Evolutionary conservation across 2,797 vertebrate species (phyloP).

Genomic region (Phoeniculus purpureus): DNA sequence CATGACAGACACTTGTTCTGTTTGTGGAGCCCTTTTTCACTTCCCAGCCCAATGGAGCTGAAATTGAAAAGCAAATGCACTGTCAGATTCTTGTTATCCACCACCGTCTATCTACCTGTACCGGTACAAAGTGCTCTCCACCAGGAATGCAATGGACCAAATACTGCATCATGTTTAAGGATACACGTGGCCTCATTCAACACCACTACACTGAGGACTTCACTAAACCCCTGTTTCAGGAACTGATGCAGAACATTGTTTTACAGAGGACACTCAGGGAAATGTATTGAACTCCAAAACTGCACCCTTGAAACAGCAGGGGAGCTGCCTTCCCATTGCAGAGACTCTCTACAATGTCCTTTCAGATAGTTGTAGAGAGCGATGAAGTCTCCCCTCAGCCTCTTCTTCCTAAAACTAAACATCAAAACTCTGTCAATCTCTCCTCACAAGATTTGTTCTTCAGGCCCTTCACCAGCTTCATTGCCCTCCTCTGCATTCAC

Average conservation of each 20-base stretch:
- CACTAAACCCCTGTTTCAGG: background rate
- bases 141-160: background rate
- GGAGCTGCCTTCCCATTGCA: background rate
- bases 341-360: background rate
- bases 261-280: accelerated
- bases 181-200: background rate
- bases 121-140: background rate
- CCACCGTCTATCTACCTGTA: background rate
- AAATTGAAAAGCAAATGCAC: background rate
- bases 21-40: slow-evolving; percentile 16
- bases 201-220: background rate
- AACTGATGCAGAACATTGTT: background rate
- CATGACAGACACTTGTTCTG: background rate
- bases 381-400: no score
- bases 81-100: background rate
- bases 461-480: no score
- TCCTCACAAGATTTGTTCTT: no score
- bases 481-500: no score
- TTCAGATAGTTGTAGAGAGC: no score
- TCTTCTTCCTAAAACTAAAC: no score
- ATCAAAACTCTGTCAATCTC: no score
- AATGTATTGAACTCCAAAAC: background rate
- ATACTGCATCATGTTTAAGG: background rate
- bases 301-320: background rate
- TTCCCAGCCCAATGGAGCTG: background rate